Evolutionary conservation across 2,797 vertebrate genomes (phyloP).

Genomic region (Myripristis jacobus): DNA sequence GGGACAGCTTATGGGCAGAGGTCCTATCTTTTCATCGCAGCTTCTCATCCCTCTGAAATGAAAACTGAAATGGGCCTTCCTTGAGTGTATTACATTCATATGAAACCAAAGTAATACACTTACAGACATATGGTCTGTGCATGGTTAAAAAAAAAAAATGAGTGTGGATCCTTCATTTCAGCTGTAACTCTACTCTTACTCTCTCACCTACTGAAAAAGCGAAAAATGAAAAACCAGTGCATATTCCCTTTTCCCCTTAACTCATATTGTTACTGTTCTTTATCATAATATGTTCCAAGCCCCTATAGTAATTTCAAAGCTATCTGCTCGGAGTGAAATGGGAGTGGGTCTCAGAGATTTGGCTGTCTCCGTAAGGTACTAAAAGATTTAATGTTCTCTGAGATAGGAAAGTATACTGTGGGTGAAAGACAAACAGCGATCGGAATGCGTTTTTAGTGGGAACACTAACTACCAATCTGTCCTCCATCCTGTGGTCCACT

Average conservation of each 20-base stretch:
- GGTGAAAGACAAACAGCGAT: slow-evolving; percentile 50
- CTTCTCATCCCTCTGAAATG: slow-evolving; percentile 24
- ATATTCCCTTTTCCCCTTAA: slow-evolving; percentile 36
- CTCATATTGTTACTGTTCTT: slow-evolving; percentile 44
- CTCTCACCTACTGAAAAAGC: slow-evolving; percentile 9
- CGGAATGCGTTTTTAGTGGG: slow-evolving; percentile 26
- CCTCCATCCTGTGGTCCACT: neutral
- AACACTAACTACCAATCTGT: slow-evolving; percentile 20
- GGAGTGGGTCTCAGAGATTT: slow-evolving; percentile 46
- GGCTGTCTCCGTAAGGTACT: slow-evolving; percentile 31
- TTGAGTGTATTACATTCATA: slow-evolving; percentile 7
- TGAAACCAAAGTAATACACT: slow-evolving; percentile 16
- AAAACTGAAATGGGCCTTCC: slow-evolving; percentile 12
- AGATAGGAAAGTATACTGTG: slow-evolving; percentile 45
- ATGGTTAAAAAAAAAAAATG: neutral
- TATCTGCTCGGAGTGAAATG: slow-evolving; percentile 53
- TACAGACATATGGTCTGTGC: slow-evolving; percentile 10
- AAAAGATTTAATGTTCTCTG: slow-evolving; percentile 50
- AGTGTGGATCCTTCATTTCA: slow-evolving; percentile 9
- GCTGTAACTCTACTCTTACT: slow-evolving; percentile 3
- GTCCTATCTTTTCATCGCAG: slow-evolving; percentile 33
- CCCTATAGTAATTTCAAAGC: slow-evolving; percentile 40
- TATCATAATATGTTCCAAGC: slow-evolving; percentile 48
- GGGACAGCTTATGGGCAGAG: slow-evolving; percentile 47
- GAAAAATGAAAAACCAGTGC: slow-evolving; percentile 16